Percentiles rank a stretch among this genome's conserved stretches.
phyloP scores from a whole-genome alignment of 2,797 vertebrate genomes.

The Argyrosomus regius region DNA sequence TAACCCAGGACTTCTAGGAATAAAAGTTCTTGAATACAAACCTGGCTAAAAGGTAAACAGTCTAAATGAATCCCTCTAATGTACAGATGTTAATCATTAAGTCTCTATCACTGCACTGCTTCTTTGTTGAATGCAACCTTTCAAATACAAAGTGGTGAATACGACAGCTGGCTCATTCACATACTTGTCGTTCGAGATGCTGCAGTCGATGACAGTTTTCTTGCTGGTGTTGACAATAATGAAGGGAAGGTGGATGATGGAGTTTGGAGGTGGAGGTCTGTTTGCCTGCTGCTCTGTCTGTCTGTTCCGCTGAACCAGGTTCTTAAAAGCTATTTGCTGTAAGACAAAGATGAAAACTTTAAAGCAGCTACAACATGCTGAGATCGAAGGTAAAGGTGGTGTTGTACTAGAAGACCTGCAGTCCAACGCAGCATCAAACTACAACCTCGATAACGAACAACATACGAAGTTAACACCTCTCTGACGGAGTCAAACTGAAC shows the following conservation, averaged over 20 bases:
- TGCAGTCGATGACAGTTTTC: conserved; percentile 99
- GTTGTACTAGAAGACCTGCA: background rate
- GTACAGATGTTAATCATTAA: background rate
- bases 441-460: background rate
- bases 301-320: conserved; percentile 97
- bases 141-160: background rate
- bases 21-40: background rate
- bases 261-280: conserved; percentile 94
- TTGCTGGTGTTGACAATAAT: conserved; percentile 99
- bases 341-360: conserved; percentile 30
- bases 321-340: conserved; percentile 99
- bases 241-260: conserved; percentile 98
- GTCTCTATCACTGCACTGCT: background rate
- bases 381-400: background rate
- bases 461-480: too few species aligned
- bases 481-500: background rate
- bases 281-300: conserved; percentile 94
- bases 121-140: background rate
- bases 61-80: background rate
- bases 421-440: background rate
- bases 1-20: background rate
- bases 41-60: background rate
- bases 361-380: background rate
- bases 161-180: conserved; percentile 46
- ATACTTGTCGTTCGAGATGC: conserved; percentile 99